phyloP scores from a whole-genome alignment of 2,113 vertebrate genomes.

The Bothrops jararaca region DNA sequence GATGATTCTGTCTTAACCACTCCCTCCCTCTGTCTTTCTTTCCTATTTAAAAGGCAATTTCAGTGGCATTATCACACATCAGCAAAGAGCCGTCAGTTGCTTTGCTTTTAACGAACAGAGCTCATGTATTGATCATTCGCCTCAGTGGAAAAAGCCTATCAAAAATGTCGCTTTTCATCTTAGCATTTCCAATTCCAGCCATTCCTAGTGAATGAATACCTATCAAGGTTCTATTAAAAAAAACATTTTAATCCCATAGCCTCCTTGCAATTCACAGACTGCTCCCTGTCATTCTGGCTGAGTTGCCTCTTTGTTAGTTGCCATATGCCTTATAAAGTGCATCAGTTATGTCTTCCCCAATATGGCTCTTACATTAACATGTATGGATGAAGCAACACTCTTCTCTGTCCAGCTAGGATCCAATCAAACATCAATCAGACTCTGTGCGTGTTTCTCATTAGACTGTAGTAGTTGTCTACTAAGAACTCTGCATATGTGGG shows the following conservation, averaged over 20 bases:
- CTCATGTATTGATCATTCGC: neutral
- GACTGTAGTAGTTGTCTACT: neutral
- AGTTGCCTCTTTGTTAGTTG: neutral
- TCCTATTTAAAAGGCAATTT: neutral
- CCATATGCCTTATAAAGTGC: neutral
- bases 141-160: neutral
- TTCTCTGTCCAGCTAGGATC: neutral
- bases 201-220: neutral
- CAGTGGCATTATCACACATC: neutral
- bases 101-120: neutral
- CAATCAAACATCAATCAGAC: neutral
- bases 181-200: neutral
- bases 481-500: neutral
- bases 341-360: neutral
- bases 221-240: neutral
- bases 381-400: neutral
- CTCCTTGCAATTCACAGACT: neutral
- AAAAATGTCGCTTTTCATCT: neutral
- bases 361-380: neutral
- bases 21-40: neutral
- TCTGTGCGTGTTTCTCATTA: neutral
- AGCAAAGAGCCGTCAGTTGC: constrained; percentile 2
- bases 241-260: neutral
- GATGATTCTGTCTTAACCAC: accelerated
- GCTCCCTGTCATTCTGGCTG: constrained; percentile 8